These are phyloP conservation scores for Propithecus deckenii DNA, from an alignment of 2,797 vertebrate species.

Conservation along the genomic window DNA sequence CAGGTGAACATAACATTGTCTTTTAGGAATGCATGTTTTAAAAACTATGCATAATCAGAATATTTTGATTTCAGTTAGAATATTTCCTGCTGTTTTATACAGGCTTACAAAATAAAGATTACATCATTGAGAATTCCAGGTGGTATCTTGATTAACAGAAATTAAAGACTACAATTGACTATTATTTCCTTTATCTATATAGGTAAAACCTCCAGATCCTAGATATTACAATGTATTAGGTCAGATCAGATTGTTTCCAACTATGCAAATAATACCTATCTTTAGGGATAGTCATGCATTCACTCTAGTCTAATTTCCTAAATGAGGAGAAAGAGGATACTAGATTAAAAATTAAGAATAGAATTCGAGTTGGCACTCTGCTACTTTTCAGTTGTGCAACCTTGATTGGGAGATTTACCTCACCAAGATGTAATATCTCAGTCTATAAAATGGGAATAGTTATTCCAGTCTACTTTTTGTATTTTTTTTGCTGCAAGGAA, in stretches of 20 bases:
- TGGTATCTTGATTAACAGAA: background rate
- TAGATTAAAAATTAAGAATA: slow-evolving; percentile 7
- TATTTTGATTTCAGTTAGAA: background rate
- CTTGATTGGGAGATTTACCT: background rate
- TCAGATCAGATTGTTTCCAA: background rate
- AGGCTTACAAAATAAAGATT: slow-evolving; percentile 6
- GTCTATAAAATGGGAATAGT: background rate
- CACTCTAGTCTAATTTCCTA: background rate
- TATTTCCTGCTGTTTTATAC: background rate
- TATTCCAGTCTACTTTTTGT: background rate
- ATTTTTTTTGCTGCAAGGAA: background rate
- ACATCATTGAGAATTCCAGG: background rate
- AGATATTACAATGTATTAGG: background rate
- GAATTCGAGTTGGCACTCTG: background rate
- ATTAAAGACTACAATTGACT: background rate
- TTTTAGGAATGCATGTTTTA: slow-evolving; percentile 27
- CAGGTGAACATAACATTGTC: background rate
- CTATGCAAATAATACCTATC: background rate
- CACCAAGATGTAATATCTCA: background rate
- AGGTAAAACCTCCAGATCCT: background rate
- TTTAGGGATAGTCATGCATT: background rate
- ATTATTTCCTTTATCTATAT: background rate
- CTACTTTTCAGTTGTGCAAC: background rate
- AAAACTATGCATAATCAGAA: background rate
- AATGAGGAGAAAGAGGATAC: background rate